Conservation (phyloP, 2,113 vertebrate species). For the Ploceus nigricollis region DNA sequence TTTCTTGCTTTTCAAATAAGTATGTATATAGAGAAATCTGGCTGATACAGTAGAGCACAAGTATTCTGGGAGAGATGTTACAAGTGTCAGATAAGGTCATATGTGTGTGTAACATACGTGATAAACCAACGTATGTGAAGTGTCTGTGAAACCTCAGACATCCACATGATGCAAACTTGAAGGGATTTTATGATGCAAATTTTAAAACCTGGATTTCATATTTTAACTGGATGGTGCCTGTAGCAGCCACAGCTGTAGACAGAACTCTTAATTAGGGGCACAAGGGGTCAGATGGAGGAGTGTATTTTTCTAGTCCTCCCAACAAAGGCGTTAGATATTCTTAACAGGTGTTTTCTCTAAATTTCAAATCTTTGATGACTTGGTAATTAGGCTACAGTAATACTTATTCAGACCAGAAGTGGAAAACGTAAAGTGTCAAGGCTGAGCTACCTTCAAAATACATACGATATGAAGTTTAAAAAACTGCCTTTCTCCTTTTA, state of each 20-base stretch:
- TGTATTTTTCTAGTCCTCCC: not conserved
- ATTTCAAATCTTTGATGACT: not conserved
- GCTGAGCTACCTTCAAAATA: not conserved
- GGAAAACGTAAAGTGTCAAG: not conserved
- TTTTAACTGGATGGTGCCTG: not conserved
- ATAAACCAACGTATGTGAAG: not conserved
- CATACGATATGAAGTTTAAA: not conserved
- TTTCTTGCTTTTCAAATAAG: not conserved
- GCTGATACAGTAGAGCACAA: fast-evolving
- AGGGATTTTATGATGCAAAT: not conserved
- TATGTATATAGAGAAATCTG: not conserved
- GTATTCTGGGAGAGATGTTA: not conserved
- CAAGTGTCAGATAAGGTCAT: not conserved
- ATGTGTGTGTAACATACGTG: not conserved
- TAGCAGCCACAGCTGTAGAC: not conserved
- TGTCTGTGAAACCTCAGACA: not conserved
- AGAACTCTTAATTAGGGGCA: not conserved
- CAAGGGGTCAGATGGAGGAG: not conserved
- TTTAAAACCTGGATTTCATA: not conserved
- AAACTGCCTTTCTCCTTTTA: not conserved
- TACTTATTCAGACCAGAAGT: not conserved
- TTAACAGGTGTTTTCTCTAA: not conserved
- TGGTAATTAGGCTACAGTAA: not conserved
- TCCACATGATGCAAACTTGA: not conserved
- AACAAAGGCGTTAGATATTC: not conserved